Conservation (phyloP, 2,888 invertebrate species). For the Scaptodrosophila latifasciaeformis region DNA sequence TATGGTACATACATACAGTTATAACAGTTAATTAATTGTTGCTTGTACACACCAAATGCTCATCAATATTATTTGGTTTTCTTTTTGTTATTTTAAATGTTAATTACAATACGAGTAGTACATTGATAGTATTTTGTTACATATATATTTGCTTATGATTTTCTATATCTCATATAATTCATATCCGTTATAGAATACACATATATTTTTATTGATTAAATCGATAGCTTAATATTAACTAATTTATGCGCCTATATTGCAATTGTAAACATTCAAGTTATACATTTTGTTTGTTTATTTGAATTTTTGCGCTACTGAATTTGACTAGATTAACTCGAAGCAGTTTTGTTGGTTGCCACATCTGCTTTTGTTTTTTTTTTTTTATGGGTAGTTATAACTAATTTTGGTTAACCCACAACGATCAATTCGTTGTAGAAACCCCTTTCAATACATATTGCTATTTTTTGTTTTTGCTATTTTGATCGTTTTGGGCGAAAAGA, state of each 20-base stretch:
- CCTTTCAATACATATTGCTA: conserved; percentile 29
- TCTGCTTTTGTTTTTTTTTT: no score
- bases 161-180: no score
- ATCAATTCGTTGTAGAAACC: conserved; percentile 3
- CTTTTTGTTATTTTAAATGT: conserved; percentile 28
- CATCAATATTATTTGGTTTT: conserved; percentile 29
- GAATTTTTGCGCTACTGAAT: conserved; percentile 32
- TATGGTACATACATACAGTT: background rate
- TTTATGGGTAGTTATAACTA: no score
- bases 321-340: conserved; percentile 50
- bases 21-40: conserved; percentile 12
- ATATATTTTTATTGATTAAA: background rate
- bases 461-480: background rate
- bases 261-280: conserved; percentile 27
- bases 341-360: no score
- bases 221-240: conserved; percentile 12
- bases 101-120: conserved; percentile 46
- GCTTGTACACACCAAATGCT: conserved; percentile 65
- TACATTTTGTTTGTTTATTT: conserved; percentile 10
- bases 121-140: conserved; percentile 24
- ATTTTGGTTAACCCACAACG: background rate
- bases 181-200: background rate
- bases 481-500: no score
- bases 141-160: conserved; percentile 21
- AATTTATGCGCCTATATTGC: conserved; percentile 55